These are phyloP conservation scores for Oxystoma pomonae DNA, from an alignment of 2,888 invertebrate genomes.

Conservation along the genomic window DNA sequence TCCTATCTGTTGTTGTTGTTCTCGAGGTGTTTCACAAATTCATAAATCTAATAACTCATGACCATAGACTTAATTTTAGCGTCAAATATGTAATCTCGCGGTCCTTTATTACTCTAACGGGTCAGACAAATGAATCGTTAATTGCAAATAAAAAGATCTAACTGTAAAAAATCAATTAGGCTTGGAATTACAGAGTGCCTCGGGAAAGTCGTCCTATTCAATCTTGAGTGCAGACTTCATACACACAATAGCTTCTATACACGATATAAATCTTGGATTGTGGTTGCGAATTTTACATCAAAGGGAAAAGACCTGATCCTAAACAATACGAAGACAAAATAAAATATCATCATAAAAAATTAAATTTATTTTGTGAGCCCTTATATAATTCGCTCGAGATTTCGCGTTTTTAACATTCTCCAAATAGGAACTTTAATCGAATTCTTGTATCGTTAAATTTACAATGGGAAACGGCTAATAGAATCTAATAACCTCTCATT, in stretches of 20 bases:
- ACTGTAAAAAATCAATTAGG: not conserved
- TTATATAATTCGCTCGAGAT: too few relatives aligned
- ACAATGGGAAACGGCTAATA: conserved; percentile 18
- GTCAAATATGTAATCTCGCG: not conserved
- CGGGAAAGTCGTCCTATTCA: not conserved
- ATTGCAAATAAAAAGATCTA: not conserved
- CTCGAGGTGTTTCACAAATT: not conserved
- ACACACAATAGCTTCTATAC: not conserved
- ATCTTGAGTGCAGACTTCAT: not conserved
- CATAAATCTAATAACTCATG: not conserved
- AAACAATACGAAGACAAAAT: too few relatives aligned
- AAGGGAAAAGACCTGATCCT: too few relatives aligned
- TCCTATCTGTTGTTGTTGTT: too few relatives aligned
- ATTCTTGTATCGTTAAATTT: not conserved
- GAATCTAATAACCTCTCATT: conserved; percentile 22
- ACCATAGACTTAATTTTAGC: not conserved
- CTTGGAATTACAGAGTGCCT: not conserved
- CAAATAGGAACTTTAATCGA: too few relatives aligned
- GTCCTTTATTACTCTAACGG: not conserved
- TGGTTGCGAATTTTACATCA: too few relatives aligned
- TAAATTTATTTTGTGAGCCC: too few relatives aligned
- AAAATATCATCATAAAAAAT: too few relatives aligned
- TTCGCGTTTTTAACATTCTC: too few relatives aligned
- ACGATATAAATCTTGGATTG: not conserved
- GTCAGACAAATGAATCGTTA: not conserved